Evolutionary conservation across 1,140 invertebrate genomes (phyloP), one percentile per base, ranked within the genome.

Genomic region (Micrasema minimum): DNA sequence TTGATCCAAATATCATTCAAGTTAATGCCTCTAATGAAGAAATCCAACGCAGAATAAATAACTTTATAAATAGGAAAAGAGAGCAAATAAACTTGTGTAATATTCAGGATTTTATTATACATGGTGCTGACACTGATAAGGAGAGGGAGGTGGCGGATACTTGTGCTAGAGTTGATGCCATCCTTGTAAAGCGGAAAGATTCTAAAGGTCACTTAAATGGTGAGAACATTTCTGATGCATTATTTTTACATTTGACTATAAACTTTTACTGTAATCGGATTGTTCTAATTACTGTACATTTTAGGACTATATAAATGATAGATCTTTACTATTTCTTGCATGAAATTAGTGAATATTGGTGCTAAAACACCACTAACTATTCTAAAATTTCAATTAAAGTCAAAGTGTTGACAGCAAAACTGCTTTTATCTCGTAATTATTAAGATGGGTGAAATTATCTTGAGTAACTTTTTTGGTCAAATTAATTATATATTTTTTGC

Each of bases 191-290:
- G 74, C 80, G 86, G 59, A 88, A 90, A 76, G 87, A 89, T 77
- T 88, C 88, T 0, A 92, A 89, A 81, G 87, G 89, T 77, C 90
- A 90, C 79, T 83, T 92, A 16, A 89, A 88, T 88, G 88, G 90
- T 91, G 82, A 75, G 41, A 23, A 31, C 2, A 31, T 31, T 31
- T 31, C 2, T 31, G 26, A 31, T 7, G 26, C n/a, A n/a, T n/a
- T n/a, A n/a, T n/a, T n/a, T n/a, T n/a, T n/a, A n/a, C n/a, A n/a
- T 38, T 38, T 38, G 14, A 66, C 20, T 70, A 23, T 62, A 66
- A 65, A 41, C 31, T 16, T 43, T 65, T 45, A 53, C 70, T 62
- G 68, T 62, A 75, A n/a, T n/a, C n/a, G n/a, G n/a, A n/a, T n/a
- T n/a, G n/a, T n/a, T n/a, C n/a, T n/a, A n/a, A n/a, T n/a, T n/a